Conservation (phyloP, 2,888 invertebrate species). For the Amiota minor region DNA sequence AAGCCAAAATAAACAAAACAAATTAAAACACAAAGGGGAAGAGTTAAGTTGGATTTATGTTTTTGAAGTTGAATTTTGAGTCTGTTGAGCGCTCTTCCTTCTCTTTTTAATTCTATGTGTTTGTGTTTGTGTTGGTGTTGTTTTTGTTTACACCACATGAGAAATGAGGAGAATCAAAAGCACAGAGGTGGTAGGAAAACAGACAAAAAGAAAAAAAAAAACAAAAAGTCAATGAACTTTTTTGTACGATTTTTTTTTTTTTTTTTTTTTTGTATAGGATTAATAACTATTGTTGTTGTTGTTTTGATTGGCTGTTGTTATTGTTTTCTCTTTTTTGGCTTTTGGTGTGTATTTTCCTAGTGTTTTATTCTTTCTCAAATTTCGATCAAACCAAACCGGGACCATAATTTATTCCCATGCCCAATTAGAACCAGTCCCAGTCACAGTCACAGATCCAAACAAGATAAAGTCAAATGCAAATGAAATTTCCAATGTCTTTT, state of each 20-base stretch:
- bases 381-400: no score
- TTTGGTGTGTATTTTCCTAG: not conserved
- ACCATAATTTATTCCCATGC: no score
- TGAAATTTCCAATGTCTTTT: no score
- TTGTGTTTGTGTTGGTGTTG: not conserved
- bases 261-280: not conserved
- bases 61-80: not conserved
- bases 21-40: not conserved
- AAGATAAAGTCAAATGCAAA: no score
- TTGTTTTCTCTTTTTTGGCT: not conserved
- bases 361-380: not conserved
- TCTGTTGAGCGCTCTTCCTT: not conserved
- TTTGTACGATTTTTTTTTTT: not conserved
- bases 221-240: not conserved
- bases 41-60: no score
- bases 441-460: no score
- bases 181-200: not conserved
- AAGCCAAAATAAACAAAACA: not conserved
- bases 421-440: no score
- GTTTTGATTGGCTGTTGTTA: not conserved
- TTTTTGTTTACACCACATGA: not conserved
- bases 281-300: not conserved
- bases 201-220: not conserved
- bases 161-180: not conserved
- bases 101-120: not conserved